These are phyloP conservation scores for Tretioscincus oriximinensis DNA, from an alignment of 2,113 vertebrate species.

Conservation along the genomic window DNA sequence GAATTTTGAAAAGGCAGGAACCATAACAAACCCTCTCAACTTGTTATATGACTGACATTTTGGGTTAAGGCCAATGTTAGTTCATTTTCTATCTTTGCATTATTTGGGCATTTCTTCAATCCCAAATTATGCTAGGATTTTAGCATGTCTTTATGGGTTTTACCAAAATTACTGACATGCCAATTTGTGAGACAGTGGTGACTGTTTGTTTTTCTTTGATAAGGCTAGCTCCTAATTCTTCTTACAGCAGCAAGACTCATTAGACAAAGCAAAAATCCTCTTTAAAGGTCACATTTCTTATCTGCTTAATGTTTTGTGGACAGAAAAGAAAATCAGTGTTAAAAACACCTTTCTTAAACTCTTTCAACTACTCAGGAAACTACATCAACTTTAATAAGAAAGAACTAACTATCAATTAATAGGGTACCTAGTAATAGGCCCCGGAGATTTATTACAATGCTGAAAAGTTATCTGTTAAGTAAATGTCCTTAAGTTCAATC, in stretches of 20 bases:
- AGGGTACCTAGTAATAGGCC: constrained; percentile 49
- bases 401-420: constrained; percentile 59
- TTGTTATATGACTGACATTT: constrained; percentile 55
- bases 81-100: constrained; percentile 14
- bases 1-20: constrained; percentile 49
- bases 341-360: constrained; percentile 42
- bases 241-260: constrained; percentile 48
- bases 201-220: constrained; percentile 56
- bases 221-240: constrained; percentile 50
- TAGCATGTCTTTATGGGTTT: constrained; percentile 56
- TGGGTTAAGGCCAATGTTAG: constrained; percentile 21
- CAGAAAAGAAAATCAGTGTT: constrained; percentile 12
- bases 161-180: constrained; percentile 43
- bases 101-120: constrained; percentile 39
- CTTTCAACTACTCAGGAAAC: constrained; percentile 33
- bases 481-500: constrained; percentile 45
- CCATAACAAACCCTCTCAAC: constrained; percentile 53
- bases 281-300: constrained; percentile 58
- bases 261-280: constrained; percentile 45
- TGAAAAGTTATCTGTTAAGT: constrained; percentile 40
- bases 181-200: constrained; percentile 48
- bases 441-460: constrained; percentile 31
- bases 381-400: no score
- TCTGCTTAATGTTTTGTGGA: constrained; percentile 43
- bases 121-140: constrained; percentile 61